These are phyloP conservation scores for Stenurella melanura DNA, from an alignment of 2,888 invertebrate species.

Conservation along the genomic window DNA sequence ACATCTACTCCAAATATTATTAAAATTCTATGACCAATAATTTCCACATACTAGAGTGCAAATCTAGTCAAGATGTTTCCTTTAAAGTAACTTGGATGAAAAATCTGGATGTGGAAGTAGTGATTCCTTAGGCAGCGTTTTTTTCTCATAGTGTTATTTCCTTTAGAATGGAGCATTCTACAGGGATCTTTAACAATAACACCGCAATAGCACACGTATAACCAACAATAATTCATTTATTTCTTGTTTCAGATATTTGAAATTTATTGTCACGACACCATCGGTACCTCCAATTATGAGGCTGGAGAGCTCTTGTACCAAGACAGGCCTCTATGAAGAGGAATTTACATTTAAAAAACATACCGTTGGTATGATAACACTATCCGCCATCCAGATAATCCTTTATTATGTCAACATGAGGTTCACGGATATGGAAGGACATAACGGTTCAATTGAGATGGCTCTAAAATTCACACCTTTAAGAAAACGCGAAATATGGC, in stretches of 20 bases:
- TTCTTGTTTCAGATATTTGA: slow-evolving; percentile 53
- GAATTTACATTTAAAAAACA: slow-evolving; percentile 95
- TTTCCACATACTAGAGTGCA: too few relatives aligned
- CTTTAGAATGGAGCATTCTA: too few relatives aligned
- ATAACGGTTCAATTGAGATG: slow-evolving; percentile 74
- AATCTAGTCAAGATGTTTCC: too few relatives aligned
- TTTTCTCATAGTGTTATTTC: too few relatives aligned
- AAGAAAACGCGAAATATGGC: slow-evolving; percentile 90
- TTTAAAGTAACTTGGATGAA: too few relatives aligned
- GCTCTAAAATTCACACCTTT: slow-evolving; percentile 91
- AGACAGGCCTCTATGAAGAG: slow-evolving; percentile 82
- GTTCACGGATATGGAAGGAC: not conserved
- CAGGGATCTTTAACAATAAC: too few relatives aligned
- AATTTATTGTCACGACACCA: slow-evolving; percentile 51
- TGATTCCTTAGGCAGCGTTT: too few relatives aligned
- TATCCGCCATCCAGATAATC: slow-evolving; percentile 89
- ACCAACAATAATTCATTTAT: not conserved
- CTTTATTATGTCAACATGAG: slow-evolving; percentile 70
- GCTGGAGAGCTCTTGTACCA: slow-evolving; percentile 55
- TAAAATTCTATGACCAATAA: too few relatives aligned
- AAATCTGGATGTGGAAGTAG: too few relatives aligned
- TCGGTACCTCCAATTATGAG: slow-evolving; percentile 42
- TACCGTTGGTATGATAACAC: slow-evolving; percentile 90
- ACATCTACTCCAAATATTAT: too few relatives aligned
- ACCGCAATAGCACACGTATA: too few relatives aligned